Evolutionary conservation across 2,797 vertebrate genomes (phyloP).

Genomic region (Octomys mimax): DNA sequence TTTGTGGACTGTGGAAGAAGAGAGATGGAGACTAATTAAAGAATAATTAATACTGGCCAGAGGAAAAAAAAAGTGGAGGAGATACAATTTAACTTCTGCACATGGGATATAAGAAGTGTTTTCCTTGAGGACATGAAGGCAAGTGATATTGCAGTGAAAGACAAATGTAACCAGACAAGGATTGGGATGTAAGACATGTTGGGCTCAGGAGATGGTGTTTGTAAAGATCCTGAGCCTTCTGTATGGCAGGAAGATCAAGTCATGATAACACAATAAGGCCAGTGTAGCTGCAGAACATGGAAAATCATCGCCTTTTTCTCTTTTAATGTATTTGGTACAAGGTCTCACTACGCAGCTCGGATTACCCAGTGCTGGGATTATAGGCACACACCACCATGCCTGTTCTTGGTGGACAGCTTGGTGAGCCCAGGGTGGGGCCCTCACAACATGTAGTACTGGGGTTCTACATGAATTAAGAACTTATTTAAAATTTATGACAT

Average conservation of each 20-base stretch:
- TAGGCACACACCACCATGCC: too few species aligned
- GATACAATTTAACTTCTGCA: neutral
- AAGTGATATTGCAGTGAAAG: neutral
- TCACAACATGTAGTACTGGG: too few species aligned
- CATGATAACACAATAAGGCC: neutral
- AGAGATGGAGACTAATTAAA: neutral
- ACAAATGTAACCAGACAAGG: neutral
- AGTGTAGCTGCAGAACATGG: neutral
- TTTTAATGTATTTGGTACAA: too few species aligned
- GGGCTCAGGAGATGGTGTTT: neutral
- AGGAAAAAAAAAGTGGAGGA: neutral
- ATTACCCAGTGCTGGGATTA: too few species aligned
- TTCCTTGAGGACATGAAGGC: neutral
- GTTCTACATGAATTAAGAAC: neutral
- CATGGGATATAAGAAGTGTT: neutral
- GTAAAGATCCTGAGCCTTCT: constrained; percentile 19
- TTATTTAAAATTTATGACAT: neutral
- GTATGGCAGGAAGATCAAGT: neutral
- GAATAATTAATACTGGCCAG: neutral
- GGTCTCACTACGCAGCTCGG: too few species aligned
- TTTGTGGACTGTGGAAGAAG: accelerated
- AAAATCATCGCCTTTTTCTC: too few species aligned
- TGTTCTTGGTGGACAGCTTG: too few species aligned
- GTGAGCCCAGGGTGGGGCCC: too few species aligned
- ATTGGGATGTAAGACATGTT: neutral